Conservation (phyloP, 2,888 invertebrate genomes). For the Eurytoma adleriae region DNA sequence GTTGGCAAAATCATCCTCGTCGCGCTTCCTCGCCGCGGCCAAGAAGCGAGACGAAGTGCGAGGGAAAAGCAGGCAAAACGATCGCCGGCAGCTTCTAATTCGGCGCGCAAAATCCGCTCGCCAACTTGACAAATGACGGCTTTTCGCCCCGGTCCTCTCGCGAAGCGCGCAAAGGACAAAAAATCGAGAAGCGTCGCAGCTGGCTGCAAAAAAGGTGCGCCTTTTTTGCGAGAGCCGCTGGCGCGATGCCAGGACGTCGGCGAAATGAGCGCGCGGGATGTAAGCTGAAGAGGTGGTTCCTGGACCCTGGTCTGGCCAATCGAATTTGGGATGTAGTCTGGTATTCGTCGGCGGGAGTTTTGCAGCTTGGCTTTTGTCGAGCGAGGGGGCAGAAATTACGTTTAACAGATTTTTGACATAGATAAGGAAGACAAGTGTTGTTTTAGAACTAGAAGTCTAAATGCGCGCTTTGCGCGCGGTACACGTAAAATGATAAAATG, state of each 20-base stretch:
- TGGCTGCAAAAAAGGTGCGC: not conserved
- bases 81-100: not conserved
- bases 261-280: slow-evolving; percentile 5
- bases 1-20: not conserved
- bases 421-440: no score
- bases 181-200: not conserved
- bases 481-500: no score
- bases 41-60: not conserved
- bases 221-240: not conserved
- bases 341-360: no score
- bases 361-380: no score
- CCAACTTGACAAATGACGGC: slow-evolving; percentile 38
- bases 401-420: no score
- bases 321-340: no score
- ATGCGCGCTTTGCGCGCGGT: no score
- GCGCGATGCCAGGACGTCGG: not conserved
- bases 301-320: not conserved
- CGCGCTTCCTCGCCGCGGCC: not conserved
- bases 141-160: not conserved
- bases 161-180: not conserved
- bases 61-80: not conserved
- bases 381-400: no score
- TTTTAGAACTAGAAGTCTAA: no score
- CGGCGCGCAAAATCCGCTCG: slow-evolving; percentile 4
- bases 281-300: not conserved